Evolutionary conservation across 2,888 invertebrate genomes (phyloP), one percentile per base, ranked within the genome.

Genomic region (Macaria notata): DNA sequence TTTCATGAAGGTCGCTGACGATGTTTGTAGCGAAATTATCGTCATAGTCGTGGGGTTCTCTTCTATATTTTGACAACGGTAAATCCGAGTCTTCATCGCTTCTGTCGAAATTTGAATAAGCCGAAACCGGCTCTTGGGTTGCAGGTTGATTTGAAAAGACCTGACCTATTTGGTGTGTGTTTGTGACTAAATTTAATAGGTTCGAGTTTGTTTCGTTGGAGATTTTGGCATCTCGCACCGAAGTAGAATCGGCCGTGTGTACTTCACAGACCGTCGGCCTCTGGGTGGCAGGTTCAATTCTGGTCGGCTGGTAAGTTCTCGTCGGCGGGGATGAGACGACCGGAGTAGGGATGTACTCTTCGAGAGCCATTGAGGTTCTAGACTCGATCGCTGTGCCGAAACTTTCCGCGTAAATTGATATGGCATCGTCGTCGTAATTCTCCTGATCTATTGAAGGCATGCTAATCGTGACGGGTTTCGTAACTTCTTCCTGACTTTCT

Each of bases 341-440:
- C 4, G 80, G 75, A 59, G 69, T 59, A 0, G 86, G 84, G 0
- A 83, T 46, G 60, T 84, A 85, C 64, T 84, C 83, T 30, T 83
- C 83, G 9, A n/a, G 7, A 64, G 49, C 3, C 62, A 41, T 8
- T 60, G 48, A 5, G 47, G 29, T 4, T 33, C 33, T 33, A 33
- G 33, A 4, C 33, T 33, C 33, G 4, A 33, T 33, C 33, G 33
- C 33, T 33, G 33, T 33, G 33, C 33, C 6, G 33, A 89, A 70
- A 61, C 89, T 89, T 66, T 86, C 88, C 9, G 89, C 89, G 61
- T 70, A 90, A 3, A 91, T 52, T 7, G 90, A 90, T 9, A 89
- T 63, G 0, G 86, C 78, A 48, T 89, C 89, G 9, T 86, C 85
- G 39, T 85, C 88, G 9, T 86, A 84, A 38, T 85, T 88, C 9